These are phyloP conservation scores for Lucinisca nassula DNA, from an alignment of 2,888 invertebrate species.

Conservation along the genomic window DNA sequence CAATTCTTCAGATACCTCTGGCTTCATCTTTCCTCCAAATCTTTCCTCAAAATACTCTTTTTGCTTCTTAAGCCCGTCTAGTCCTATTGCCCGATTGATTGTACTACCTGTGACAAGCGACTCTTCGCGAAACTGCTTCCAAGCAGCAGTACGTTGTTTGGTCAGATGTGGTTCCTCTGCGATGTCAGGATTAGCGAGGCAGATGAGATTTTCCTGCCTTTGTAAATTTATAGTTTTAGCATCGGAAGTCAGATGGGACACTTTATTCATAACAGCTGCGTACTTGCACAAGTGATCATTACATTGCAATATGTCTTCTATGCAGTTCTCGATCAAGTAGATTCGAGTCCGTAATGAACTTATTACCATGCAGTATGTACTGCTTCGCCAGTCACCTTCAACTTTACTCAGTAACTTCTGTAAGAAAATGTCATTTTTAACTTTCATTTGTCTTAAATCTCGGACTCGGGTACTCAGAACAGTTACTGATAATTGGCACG, in stretches of 20 bases:
- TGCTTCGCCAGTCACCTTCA: constrained; percentile 30
- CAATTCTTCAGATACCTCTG: constrained; percentile 20
- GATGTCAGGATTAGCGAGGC: neutral
- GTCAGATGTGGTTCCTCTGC: neutral
- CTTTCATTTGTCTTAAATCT: neutral
- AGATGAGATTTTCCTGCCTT: neutral
- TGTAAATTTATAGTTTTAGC: neutral
- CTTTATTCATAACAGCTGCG: constrained; percentile 10
- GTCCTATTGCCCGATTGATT: neutral
- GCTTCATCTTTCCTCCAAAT: neutral
- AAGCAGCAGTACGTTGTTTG: constrained; percentile 12
- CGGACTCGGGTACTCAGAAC: neutral
- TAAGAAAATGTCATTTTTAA: neutral
- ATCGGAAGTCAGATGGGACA: neutral
- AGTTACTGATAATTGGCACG: neutral
- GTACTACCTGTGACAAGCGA: neutral
- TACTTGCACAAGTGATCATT: constrained; percentile 29
- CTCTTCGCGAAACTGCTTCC: constrained; percentile 13
- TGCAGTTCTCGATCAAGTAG: constrained; percentile 41
- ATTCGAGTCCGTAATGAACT: constrained; percentile 42
- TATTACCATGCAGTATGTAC: constrained; percentile 43
- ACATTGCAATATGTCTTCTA: constrained; percentile 26
- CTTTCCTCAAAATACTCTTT: neutral
- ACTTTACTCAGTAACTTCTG: neutral
- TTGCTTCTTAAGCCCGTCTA: constrained; percentile 16